Evolutionary conservation across 2,797 vertebrate genomes (phyloP).

Genomic region (Enteromius fasciolatus): DNA sequence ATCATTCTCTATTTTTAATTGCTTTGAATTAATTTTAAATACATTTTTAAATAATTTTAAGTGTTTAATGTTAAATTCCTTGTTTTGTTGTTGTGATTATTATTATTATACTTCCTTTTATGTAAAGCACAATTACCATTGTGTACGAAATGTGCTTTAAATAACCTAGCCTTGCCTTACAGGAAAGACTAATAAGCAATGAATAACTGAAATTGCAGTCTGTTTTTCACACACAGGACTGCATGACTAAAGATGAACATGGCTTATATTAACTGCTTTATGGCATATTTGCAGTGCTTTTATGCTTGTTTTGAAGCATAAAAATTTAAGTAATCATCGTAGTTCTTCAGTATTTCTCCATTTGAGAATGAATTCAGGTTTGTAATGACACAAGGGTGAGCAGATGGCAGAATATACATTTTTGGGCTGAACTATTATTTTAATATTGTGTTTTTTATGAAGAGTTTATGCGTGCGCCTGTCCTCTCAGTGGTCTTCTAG

Average conservation of each 20-base stretch:
- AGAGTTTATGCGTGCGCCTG: constrained; percentile 4
- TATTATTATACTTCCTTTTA: too few species aligned
- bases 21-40: too few species aligned
- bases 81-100: too few species aligned
- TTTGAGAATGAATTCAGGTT: not conserved
- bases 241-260: not conserved
- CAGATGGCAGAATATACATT: not conserved
- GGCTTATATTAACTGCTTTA: not conserved
- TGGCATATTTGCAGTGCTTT: not conserved
- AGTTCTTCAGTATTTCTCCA: not conserved
- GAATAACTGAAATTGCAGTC: not conserved
- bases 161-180: not conserved
- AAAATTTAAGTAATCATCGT: not conserved
- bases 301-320: not conserved
- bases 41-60: too few species aligned
- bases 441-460: not conserved
- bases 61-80: too few species aligned
- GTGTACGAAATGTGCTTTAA: too few species aligned
- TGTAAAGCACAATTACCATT: too few species aligned
- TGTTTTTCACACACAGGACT: not conserved
- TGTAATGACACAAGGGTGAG: not conserved
- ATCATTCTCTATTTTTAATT: too few species aligned
- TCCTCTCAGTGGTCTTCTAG: constrained; percentile 44
- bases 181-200: not conserved
- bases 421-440: not conserved